Evolutionary conservation across 2,888 invertebrate genomes (phyloP).

Genomic region (Macrosoma leucophasiata): DNA sequence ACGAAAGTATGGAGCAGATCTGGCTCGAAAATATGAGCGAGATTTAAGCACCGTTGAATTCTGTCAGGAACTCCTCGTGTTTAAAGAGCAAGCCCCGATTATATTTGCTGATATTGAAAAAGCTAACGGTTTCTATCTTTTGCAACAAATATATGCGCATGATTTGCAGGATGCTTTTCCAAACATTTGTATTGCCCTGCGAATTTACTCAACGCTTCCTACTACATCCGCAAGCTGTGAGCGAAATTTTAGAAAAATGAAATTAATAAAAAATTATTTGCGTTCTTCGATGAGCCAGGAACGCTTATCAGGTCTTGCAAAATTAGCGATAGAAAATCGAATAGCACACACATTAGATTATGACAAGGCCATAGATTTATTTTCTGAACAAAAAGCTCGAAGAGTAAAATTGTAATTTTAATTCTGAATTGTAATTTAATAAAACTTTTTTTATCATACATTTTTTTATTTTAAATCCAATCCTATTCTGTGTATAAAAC

Average conservation of each 20-base stretch:
- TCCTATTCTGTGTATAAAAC: not conserved
- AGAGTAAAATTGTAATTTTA: conserved; percentile 21
- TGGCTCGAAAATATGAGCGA: conserved; percentile 26
- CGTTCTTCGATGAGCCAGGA: conserved; percentile 23
- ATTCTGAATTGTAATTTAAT: conserved; percentile 20
- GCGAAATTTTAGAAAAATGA: conserved; percentile 28
- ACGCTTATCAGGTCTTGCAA: conserved; percentile 25
- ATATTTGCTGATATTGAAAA: conserved; percentile 23
- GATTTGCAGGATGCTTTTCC: conserved; percentile 23
- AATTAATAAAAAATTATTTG: conserved; percentile 21
- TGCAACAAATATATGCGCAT: conserved; percentile 22
- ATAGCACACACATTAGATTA: conserved; percentile 23
- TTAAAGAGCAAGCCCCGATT: conserved; percentile 26
- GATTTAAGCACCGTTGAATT: conserved; percentile 29
- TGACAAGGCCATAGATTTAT: conserved; percentile 21
- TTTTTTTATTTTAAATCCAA: not conserved
- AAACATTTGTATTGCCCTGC: conserved; percentile 19
- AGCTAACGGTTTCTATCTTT: conserved; percentile 16
- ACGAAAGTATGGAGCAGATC: conserved; percentile 23
- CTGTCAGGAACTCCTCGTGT: conserved; percentile 26
- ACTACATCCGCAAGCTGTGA: conserved; percentile 27
- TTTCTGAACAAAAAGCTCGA: conserved; percentile 23
- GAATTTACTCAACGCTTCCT: conserved; percentile 26
- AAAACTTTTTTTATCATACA: not conserved
- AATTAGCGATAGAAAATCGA: conserved; percentile 26